phyloP scores from a whole-genome alignment of 2,797 vertebrate genomes.

The Loriculus beryllinus region DNA sequence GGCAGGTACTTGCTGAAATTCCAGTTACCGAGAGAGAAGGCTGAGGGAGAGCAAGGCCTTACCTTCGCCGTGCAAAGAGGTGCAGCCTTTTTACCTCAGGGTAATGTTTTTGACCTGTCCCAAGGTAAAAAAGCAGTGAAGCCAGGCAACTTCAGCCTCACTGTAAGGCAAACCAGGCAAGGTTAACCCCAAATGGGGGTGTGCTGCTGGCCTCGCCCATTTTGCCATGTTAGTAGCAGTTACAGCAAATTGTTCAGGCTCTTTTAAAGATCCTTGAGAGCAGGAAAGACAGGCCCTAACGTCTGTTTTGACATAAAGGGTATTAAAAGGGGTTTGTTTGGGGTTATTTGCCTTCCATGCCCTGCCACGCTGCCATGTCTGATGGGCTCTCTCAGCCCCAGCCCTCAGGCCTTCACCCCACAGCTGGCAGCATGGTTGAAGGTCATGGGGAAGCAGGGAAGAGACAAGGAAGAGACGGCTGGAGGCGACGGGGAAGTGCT shows the following conservation, averaged over 20 bases:
- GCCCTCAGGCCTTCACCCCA: fast-evolving
- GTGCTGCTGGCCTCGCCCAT: neutral
- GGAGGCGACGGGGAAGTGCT: neutral
- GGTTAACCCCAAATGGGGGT: neutral
- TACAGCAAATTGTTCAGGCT: neutral
- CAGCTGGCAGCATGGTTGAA: neutral
- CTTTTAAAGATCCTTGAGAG: neutral
- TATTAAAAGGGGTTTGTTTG: neutral
- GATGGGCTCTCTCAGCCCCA: neutral
- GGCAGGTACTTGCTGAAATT: constrained; percentile 60
- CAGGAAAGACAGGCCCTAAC: neutral
- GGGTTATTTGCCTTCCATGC: neutral
- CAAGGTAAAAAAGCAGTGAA: neutral
- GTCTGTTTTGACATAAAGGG: neutral
- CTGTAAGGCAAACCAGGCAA: neutral
- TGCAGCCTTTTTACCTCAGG: neutral
- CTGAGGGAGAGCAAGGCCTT: neutral
- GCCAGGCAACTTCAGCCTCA: neutral
- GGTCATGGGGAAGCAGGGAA: neutral
- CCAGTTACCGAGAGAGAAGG: neutral
- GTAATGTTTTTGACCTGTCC: constrained; percentile 3
- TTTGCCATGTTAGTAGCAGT: neutral
- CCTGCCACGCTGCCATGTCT: fast-evolving
- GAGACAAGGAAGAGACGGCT: neutral
- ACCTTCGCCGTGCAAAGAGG: neutral